These are phyloP conservation scores for Eptatretus burgeri DNA, from an alignment of 2,113 vertebrate genomes.

Conservation along the genomic window DNA sequence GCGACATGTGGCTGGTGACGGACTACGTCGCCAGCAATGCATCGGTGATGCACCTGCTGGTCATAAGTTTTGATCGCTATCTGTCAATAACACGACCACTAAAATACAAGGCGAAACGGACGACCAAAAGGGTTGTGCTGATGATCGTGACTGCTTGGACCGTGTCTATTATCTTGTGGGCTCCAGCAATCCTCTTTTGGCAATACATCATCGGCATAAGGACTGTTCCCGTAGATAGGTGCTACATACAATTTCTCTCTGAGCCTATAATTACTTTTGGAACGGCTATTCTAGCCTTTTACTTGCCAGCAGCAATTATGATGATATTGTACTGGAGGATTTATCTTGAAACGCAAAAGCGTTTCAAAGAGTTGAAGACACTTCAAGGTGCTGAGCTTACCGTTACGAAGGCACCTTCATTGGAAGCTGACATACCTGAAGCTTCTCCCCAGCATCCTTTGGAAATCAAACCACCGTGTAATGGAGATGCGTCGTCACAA, in stretches of 20 bases:
- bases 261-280: slow-evolving; percentile 27
- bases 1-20: slow-evolving; percentile 30
- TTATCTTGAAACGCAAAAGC: slow-evolving; percentile 28
- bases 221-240: slow-evolving; percentile 15
- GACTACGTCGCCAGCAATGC: slow-evolving; percentile 38
- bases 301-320: slow-evolving; percentile 33
- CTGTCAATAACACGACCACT: slow-evolving; percentile 31
- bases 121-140: slow-evolving; percentile 19
- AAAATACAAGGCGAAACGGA: slow-evolving; percentile 29
- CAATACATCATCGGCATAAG: slow-evolving; percentile 22
- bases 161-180: slow-evolving; percentile 33
- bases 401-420: too few relatives aligned
- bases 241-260: slow-evolving; percentile 27
- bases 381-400: slow-evolving; percentile 19
- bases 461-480: too few relatives aligned
- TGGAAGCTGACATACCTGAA: too few relatives aligned
- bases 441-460: too few relatives aligned
- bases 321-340: slow-evolving; percentile 29
- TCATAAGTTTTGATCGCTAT: slow-evolving; percentile 38
- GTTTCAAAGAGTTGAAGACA: slow-evolving; percentile 19
- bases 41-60: slow-evolving; percentile 33
- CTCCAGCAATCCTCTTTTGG: slow-evolving; percentile 32
- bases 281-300: slow-evolving; percentile 32
- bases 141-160: slow-evolving; percentile 28
- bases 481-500: too few relatives aligned